Percentiles rank a stretch among this genome's conserved stretches.
These are phyloP conservation scores for Scaptodrosophila latifasciaeformis DNA, from an alignment of 2,888 invertebrate genomes.

Conservation along the genomic window DNA sequence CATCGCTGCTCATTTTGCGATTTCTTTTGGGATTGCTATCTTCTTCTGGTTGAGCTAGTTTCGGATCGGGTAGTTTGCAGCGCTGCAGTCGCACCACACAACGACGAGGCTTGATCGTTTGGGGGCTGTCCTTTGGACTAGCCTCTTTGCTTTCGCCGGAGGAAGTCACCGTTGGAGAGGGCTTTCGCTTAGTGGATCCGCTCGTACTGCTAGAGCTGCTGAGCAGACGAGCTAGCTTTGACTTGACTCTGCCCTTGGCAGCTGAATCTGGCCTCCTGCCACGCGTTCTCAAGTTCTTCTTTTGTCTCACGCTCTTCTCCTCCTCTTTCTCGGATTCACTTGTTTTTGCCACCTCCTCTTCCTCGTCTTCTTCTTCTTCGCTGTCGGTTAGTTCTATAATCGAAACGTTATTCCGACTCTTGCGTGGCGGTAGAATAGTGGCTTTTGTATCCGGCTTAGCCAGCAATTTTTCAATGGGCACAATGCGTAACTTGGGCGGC, in stretches of 20 bases:
- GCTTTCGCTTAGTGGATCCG: background rate
- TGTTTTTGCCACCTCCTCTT: background rate
- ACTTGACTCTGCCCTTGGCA: background rate
- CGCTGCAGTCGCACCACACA: constrained; percentile 60
- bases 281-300: background rate
- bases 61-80: constrained; percentile 6
- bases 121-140: too few species aligned
- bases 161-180: background rate
- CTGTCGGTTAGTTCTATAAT: constrained; percentile 62
- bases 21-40: constrained; percentile 20
- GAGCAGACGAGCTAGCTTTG: background rate
- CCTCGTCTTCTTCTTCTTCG: constrained; percentile 31
- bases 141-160: constrained; percentile 26
- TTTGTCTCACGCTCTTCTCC: too few species aligned
- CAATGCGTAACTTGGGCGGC: constrained; percentile 68
- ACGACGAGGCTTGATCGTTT: constrained; percentile 26
- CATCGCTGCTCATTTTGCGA: constrained; percentile 50
- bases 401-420: constrained; percentile 42
- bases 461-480: constrained; percentile 67
- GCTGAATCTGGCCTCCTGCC: background rate
- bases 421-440: constrained; percentile 15
- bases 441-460: constrained; percentile 40
- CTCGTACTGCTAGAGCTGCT: background rate
- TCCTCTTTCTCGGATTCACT: too few species aligned
- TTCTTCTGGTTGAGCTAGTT: background rate